phyloP scores from a whole-genome alignment of 92 coral and sea anemone species.

The Porites lobata region DNA sequence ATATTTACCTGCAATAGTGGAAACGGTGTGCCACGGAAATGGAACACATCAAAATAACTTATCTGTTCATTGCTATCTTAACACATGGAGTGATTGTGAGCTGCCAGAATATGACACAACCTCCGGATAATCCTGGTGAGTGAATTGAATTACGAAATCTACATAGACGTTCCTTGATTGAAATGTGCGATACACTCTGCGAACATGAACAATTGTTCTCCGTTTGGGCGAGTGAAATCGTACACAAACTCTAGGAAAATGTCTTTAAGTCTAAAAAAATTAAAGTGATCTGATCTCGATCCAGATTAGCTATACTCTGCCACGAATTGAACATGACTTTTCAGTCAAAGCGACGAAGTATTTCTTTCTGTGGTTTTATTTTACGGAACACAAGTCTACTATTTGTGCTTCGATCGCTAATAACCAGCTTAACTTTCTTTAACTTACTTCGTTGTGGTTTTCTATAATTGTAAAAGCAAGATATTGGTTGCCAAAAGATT shows the following conservation, averaged over 20 bases:
- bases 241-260: too few species aligned
- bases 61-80: not conserved
- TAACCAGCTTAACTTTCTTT: not conserved
- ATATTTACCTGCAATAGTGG: not conserved
- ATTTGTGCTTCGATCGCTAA: not conserved
- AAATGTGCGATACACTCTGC: not conserved
- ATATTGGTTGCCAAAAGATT: not conserved
- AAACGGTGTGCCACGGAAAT: not conserved
- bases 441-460: not conserved
- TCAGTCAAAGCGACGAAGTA: not conserved
- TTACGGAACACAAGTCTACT: not conserved
- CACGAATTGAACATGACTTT: not conserved
- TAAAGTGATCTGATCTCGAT: too few species aligned
- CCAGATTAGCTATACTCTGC: not conserved
- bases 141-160: not conserved
- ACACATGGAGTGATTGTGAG: conserved; percentile 10
- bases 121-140: conserved; percentile 22
- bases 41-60: not conserved
- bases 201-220: not conserved
- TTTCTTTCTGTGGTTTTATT: not conserved
- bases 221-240: not conserved
- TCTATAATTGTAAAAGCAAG: not conserved
- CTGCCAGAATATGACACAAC: conserved; percentile 1
- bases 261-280: not conserved
- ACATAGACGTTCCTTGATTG: not conserved